Conservation (phyloP, 2,888 invertebrate species). For the Mythimna loreyi region DNA sequence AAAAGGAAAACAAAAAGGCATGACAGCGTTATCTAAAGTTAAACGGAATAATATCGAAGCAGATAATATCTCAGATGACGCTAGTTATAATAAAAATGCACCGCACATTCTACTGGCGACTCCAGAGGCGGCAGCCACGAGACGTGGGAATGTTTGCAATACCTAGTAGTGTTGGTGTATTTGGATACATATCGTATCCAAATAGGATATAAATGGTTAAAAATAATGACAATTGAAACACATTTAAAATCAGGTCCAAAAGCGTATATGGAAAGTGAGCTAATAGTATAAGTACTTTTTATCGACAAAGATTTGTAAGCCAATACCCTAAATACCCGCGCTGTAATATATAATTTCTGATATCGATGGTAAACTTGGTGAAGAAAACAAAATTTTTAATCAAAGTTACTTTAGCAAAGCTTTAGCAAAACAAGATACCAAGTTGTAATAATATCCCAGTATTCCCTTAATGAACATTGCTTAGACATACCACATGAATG, state of each 20-base stretch:
- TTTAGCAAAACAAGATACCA: background rate
- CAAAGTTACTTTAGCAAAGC: background rate
- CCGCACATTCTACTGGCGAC: slow-evolving; percentile 29
- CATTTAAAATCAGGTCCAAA: background rate
- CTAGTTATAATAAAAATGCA: slow-evolving; percentile 62
- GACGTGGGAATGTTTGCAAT: slow-evolving; percentile 50
- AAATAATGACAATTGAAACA: background rate
- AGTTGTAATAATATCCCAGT: background rate
- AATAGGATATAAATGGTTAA: background rate
- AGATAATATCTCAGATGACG: slow-evolving; percentile 55
- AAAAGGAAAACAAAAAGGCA: slow-evolving; percentile 53
- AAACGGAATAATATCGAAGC: slow-evolving; percentile 55
- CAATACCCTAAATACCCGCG: background rate
- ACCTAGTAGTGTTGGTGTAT: slow-evolving; percentile 2
- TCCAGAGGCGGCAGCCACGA: background rate
- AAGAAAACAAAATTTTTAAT: background rate
- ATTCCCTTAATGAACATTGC: background rate
- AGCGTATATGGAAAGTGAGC: too few relatives aligned
- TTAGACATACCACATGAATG: background rate
- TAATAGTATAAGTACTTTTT: too few relatives aligned
- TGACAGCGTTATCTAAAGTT: slow-evolving; percentile 44
- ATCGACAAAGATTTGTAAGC: background rate
- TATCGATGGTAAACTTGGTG: too few relatives aligned
- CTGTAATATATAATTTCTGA: too few relatives aligned
- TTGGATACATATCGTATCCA: slow-evolving; percentile 8